Conservation (phyloP, 2,888 invertebrate genomes). For the Mellilla xanthometata region DNA sequence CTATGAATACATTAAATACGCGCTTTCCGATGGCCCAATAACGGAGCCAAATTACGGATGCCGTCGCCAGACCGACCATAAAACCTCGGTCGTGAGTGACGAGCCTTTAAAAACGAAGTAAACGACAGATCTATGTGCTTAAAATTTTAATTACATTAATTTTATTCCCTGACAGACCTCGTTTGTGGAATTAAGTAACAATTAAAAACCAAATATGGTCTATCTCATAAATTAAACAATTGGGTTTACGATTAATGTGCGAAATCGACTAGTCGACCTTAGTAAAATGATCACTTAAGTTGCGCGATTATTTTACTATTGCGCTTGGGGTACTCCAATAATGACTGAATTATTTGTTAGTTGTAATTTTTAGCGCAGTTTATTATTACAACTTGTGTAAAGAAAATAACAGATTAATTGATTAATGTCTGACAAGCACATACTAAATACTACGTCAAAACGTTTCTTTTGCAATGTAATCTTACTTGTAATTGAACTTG, state of each 20-base stretch:
- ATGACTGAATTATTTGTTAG: no score
- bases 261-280: no score
- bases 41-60: constrained; percentile 29
- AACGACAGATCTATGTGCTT: constrained; percentile 25
- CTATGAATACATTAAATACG: constrained; percentile 24
- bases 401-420: no score
- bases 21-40: constrained; percentile 18
- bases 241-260: no score
- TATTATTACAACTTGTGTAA: no score
- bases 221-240: no score
- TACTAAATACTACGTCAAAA: no score
- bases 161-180: constrained; percentile 2
- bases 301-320: no score
- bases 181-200: neutral
- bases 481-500: constrained; percentile 34
- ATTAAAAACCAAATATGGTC: neutral
- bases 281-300: no score
- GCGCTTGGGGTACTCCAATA: no score
- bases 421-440: no score
- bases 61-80: constrained; percentile 27
- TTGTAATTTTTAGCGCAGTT: no score
- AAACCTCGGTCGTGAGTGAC: constrained; percentile 30
- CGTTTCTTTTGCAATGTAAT: constrained; percentile 45
- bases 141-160: constrained; percentile 29
- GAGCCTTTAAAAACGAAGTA: constrained; percentile 20